Evolutionary conservation across 2,888 invertebrate species (phyloP).

Genomic region (Quadroppia sp.): DNA sequence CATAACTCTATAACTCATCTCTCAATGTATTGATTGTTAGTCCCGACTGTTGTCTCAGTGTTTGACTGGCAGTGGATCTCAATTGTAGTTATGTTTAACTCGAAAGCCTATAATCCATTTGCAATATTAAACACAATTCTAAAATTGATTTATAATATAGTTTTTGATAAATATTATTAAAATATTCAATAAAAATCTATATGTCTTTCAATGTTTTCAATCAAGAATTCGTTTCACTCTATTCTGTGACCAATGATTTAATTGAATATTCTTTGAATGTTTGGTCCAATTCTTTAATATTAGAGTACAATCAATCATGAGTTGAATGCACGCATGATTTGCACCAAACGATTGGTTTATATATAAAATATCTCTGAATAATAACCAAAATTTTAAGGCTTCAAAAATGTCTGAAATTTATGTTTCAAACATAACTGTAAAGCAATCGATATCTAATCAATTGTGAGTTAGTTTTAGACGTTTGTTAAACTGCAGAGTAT

Average conservation of each 20-base stretch:
- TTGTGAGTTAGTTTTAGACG: neutral
- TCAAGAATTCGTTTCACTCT: too few species aligned
- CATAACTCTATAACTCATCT: neutral
- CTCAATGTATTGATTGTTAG: slow-evolving; percentile 5
- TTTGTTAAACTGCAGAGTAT: neutral
- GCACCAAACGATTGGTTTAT: neutral
- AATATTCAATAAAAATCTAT: neutral
- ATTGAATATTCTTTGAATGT: neutral
- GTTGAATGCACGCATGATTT: neutral
- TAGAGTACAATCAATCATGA: slow-evolving; percentile 30
- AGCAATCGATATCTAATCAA: slow-evolving; percentile 34
- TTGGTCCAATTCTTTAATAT: neutral
- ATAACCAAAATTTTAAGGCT: slow-evolving; percentile 25
- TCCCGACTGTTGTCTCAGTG: neutral
- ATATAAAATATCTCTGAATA: slow-evolving; percentile 23
- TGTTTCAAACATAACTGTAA: neutral
- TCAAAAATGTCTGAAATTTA: neutral
- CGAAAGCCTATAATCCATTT: neutral
- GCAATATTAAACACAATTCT: neutral
- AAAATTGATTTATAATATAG: neutral
- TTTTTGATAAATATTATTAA: too few species aligned
- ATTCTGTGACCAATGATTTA: neutral
- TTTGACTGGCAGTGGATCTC: neutral
- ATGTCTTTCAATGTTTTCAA: neutral
- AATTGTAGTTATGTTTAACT: neutral